These are phyloP conservation scores for Ophonus ardosiacus DNA, from an alignment of 2,888 invertebrate species.

Conservation along the genomic window DNA sequence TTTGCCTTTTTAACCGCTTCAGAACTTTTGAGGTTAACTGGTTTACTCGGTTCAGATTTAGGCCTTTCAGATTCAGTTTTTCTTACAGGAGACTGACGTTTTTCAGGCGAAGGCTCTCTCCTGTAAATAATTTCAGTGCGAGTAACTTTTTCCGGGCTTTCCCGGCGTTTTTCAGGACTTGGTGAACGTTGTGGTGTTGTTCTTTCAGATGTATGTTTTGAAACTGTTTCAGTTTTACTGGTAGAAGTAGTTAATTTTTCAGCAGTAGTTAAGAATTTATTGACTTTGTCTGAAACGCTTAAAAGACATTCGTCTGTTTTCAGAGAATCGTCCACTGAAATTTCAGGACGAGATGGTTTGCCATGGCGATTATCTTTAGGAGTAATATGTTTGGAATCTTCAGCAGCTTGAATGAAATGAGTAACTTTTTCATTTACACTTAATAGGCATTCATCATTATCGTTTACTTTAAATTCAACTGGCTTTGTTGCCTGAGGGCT, in stretches of 20 bases:
- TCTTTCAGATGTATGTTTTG: conserved; percentile 56
- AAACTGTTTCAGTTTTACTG: conserved; percentile 69
- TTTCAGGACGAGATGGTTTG: conserved; percentile 73
- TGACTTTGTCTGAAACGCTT: conserved; percentile 83
- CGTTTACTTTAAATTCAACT: conserved; percentile 71
- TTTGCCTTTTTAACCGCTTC: conserved; percentile 85
- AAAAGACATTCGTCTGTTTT: conserved; percentile 79
- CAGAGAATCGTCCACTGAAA: conserved; percentile 71
- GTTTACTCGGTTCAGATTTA: conserved; percentile 68
- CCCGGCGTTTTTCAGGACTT: conserved; percentile 53
- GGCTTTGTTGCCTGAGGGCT: conserved; percentile 70
- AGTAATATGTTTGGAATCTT: conserved; percentile 69
- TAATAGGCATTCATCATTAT: conserved; percentile 76
- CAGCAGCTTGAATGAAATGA: conserved; percentile 76
- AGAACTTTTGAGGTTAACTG: conserved; percentile 76
- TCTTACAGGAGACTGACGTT: conserved; percentile 51
- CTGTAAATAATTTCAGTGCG: conserved; percentile 67
- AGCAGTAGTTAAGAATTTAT: conserved; percentile 81
- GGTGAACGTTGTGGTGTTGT: conserved; percentile 57
- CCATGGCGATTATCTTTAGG: conserved; percentile 72
- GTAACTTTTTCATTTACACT: conserved; percentile 80
- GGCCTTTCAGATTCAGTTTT: conserved; percentile 51
- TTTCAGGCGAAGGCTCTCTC: conserved; percentile 65
- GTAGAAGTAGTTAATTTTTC: conserved; percentile 77
- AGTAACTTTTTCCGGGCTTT: conserved; percentile 64